Conservation (phyloP, 2,113 vertebrate genomes). For the Passer domesticus region DNA sequence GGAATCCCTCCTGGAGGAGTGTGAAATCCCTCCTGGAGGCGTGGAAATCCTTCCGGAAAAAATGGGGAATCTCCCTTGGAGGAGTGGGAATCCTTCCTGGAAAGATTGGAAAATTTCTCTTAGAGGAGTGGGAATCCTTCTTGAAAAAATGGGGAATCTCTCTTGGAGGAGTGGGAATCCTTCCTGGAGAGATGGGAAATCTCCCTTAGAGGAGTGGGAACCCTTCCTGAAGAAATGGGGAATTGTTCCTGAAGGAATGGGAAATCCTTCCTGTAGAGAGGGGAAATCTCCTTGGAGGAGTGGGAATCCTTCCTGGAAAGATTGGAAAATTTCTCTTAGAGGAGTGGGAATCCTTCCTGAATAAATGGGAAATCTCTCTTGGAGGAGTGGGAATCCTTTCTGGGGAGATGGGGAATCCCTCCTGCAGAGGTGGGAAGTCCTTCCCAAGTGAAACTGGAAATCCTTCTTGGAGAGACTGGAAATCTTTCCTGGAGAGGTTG, state of each 20-base stretch:
- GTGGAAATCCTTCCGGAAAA: background rate
- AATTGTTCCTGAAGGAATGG: background rate
- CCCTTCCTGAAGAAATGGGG: background rate
- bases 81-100: too few species aligned
- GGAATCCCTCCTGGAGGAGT: background rate
- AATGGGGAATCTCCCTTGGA: background rate
- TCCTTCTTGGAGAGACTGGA: background rate
- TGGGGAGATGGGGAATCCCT: background rate
- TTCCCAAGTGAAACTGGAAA: background rate
- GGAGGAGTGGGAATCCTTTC: background rate
- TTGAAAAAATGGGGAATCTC: background rate
- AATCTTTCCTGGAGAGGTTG: too few species aligned
- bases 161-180: background rate
- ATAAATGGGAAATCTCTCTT: too few species aligned
- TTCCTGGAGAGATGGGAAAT: background rate
- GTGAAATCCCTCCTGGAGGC: background rate
- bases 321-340: background rate
- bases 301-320: too few species aligned
- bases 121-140: rapidly evolving
- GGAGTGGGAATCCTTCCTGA: background rate
- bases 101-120: rapidly evolving
- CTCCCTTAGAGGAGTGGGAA: background rate
- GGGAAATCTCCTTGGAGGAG: rapidly evolving
- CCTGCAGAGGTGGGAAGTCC: too few species aligned
- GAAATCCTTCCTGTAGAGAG: background rate